A percentile compares a stretch with the other conserved stretches of the same genome.
These are phyloP conservation scores for Hydroisotoma schaefferi DNA, from an alignment of 2,888 invertebrate genomes.

Conservation along the genomic window DNA sequence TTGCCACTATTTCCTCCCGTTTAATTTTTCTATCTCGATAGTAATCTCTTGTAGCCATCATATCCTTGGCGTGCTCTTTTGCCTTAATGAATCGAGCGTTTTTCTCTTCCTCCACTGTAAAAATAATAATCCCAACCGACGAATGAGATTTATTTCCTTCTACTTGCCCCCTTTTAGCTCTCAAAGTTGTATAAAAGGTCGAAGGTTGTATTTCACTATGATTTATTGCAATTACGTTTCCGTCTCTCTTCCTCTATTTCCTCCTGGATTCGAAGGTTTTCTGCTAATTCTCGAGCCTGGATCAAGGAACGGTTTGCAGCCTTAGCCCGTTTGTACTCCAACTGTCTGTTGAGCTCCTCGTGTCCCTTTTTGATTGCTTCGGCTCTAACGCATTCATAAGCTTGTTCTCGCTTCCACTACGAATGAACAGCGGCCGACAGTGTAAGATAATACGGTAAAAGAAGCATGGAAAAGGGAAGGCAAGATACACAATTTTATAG, in stretches of 20 bases:
- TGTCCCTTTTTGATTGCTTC: slow-evolving; percentile 26
- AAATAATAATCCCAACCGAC: slow-evolving; percentile 11
- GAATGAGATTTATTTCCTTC: slow-evolving; percentile 7
- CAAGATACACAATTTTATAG: no score
- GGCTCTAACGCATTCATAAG: slow-evolving; percentile 24
- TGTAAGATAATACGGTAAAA: background rate
- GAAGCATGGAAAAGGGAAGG: no score
- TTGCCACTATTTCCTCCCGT: slow-evolving; percentile 43
- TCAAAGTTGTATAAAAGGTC: slow-evolving; percentile 4
- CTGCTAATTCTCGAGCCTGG: slow-evolving; percentile 25
- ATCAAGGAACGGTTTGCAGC: slow-evolving; percentile 23
- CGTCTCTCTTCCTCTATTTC: slow-evolving; percentile 27
- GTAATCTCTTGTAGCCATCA: slow-evolving; percentile 41
- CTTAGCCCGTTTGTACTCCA: slow-evolving; percentile 28
- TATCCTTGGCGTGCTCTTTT: slow-evolving; percentile 39
- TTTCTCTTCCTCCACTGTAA: slow-evolving; percentile 33
- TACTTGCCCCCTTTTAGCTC: no score
- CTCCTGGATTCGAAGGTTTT: slow-evolving; percentile 27
- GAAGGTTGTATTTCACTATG: slow-evolving; percentile 3
- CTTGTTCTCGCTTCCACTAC: slow-evolving; percentile 40
- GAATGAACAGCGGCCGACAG: background rate
- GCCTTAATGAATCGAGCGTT: slow-evolving; percentile 20
- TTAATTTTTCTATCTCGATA: slow-evolving; percentile 41
- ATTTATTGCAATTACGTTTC: slow-evolving; percentile 26
- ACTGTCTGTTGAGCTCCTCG: slow-evolving; percentile 32